These are phyloP conservation scores for Noctua pronuba DNA, from an alignment of 2,888 invertebrate species.

Conservation along the genomic window DNA sequence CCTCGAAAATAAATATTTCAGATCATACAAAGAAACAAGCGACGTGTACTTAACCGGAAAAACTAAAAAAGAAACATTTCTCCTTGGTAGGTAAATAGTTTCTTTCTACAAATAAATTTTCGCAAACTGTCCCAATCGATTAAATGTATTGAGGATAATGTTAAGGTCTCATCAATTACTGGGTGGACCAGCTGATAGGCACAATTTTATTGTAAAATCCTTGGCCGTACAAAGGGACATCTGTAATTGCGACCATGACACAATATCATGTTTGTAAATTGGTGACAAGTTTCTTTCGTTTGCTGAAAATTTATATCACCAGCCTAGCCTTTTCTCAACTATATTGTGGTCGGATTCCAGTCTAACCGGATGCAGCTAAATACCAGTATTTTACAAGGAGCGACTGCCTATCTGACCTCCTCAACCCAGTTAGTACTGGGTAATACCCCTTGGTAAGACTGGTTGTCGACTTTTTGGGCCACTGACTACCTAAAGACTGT, in stretches of 20 bases:
- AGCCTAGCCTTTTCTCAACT: too few relatives aligned
- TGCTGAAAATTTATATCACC: neutral
- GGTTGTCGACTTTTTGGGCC: too few relatives aligned
- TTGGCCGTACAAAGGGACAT: neutral
- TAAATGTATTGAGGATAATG: slow-evolving; percentile 17
- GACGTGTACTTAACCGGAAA: neutral
- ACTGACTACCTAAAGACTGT: too few relatives aligned
- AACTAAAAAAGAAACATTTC: neutral
- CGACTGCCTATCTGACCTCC: too few relatives aligned
- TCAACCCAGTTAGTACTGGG: too few relatives aligned
- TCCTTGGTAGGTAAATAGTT: neutral
- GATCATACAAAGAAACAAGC: neutral
- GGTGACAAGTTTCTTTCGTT: slow-evolving; percentile 1
- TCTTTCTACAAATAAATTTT: slow-evolving; percentile 2
- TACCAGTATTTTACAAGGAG: too few relatives aligned
- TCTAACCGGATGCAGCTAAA: too few relatives aligned
- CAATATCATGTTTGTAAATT: slow-evolving; percentile 7
- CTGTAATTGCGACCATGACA: neutral
- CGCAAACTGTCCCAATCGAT: neutral
- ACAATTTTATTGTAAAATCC: neutral
- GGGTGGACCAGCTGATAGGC: neutral
- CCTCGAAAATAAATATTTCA: neutral
- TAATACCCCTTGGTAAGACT: too few relatives aligned
- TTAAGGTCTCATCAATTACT: slow-evolving; percentile 8
- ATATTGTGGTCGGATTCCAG: too few relatives aligned